phyloP scores from a whole-genome alignment of 2,888 invertebrate genomes.

The Drosophila yooni region DNA sequence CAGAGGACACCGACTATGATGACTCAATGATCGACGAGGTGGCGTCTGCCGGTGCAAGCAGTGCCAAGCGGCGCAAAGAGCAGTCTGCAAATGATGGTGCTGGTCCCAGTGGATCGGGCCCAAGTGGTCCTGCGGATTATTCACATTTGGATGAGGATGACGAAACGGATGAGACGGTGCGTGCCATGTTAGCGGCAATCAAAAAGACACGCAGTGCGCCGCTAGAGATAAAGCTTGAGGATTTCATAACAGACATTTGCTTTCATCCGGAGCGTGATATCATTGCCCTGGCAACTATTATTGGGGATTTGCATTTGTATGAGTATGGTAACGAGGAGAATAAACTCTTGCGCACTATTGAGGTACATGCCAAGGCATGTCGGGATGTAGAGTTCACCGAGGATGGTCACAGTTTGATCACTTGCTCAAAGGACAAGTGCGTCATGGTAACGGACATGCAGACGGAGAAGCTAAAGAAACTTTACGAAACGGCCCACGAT shows the following conservation, averaged over 20 bases:
- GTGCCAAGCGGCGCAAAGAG: conserved; percentile 55
- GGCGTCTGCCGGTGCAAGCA: conserved; percentile 42
- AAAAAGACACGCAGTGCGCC: conserved; percentile 90
- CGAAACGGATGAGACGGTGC: conserved; percentile 92
- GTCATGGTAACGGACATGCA: conserved; percentile 92
- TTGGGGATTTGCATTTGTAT: conserved; percentile 92
- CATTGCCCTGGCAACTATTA: conserved; percentile 91
- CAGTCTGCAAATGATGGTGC: conserved; percentile 47
- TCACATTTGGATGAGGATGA: conserved; percentile 82
- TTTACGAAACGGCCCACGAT: conserved; percentile 93
- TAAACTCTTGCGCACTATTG: conserved; percentile 88
- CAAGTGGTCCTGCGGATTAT: conserved; percentile 48
- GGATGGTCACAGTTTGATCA: conserved; percentile 89
- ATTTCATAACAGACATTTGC: conserved; percentile 91
- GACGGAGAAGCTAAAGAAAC: conserved; percentile 90
- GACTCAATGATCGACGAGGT: conserved; percentile 68
- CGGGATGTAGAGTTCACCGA: conserved; percentile 92
- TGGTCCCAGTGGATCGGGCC: conserved; percentile 49
- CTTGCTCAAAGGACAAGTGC: conserved; percentile 89
- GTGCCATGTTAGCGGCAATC: conserved; percentile 90
- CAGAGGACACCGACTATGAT: conserved; percentile 81
- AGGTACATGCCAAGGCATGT: conserved; percentile 92
- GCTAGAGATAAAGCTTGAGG: conserved; percentile 90
- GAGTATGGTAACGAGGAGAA: conserved; percentile 91
- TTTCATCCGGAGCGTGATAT: conserved; percentile 92